Evolutionary conservation across 1,140 invertebrate genomes (phyloP).

Genomic region (Melitaea cinxia): DNA sequence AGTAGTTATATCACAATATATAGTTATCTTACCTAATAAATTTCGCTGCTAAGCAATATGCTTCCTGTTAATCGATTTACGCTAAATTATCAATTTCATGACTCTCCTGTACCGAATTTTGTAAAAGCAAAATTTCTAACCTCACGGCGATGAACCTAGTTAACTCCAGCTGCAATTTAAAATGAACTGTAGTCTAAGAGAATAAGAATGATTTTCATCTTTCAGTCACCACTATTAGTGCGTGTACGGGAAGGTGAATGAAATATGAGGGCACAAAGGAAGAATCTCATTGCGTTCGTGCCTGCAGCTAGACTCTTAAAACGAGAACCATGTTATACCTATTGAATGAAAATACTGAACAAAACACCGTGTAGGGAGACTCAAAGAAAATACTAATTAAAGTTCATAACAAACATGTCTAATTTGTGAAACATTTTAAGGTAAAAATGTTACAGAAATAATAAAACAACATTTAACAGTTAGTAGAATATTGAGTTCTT

Average conservation of each 20-base stretch:
- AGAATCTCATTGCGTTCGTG: constrained; percentile 65
- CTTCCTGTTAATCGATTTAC: constrained; percentile 61
- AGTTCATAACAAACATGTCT: background rate
- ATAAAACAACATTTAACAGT: background rate
- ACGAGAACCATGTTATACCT: constrained; percentile 47
- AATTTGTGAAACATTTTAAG: background rate
- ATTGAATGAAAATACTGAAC: constrained; percentile 46
- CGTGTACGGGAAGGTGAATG: constrained; percentile 60
- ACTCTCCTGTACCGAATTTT: constrained; percentile 54
- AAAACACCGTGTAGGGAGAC: constrained; percentile 4
- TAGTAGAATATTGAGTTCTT: background rate
- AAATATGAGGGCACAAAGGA: constrained; percentile 70
- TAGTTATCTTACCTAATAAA: background rate
- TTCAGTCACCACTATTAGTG: constrained; percentile 41
- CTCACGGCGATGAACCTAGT: constrained; percentile 50
- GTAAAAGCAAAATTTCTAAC: constrained; percentile 63
- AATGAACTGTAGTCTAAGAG: constrained; percentile 45
- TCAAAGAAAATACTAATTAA: background rate
- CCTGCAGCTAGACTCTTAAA: constrained; percentile 57
- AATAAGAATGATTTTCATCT: constrained; percentile 45
- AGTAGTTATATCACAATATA: constrained; percentile 7
- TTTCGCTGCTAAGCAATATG: constrained; percentile 48
- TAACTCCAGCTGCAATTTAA: constrained; percentile 32
- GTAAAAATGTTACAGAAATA: background rate
- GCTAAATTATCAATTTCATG: constrained; percentile 63